phyloP scores from a whole-genome alignment of 2,797 vertebrate genomes.

The Sciurus carolinensis region DNA sequence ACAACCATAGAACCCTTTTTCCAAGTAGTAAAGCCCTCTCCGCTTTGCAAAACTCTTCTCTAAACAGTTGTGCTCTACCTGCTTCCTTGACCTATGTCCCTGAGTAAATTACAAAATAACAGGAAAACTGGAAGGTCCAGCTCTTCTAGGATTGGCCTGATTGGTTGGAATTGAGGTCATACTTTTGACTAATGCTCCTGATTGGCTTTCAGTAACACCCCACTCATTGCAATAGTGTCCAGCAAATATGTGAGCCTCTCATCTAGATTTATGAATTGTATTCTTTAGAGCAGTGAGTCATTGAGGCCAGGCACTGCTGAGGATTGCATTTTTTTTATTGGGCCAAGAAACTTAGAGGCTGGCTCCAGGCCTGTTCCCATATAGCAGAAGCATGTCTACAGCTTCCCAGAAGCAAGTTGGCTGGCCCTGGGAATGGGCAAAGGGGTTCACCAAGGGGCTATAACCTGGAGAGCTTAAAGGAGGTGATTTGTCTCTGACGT shows the following conservation, averaged over 20 bases:
- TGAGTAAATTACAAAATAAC: constrained; percentile 1
- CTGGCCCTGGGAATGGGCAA: neutral
- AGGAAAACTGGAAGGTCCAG: constrained; percentile 17
- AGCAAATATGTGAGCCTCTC: constrained; percentile 67
- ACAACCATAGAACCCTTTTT: neutral
- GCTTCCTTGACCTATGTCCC: neutral
- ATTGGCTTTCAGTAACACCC: constrained; percentile 59
- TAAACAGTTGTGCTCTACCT: neutral
- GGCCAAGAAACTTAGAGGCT: constrained; percentile 63
- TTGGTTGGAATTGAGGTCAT: constrained; percentile 72
- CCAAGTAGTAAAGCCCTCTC: neutral
- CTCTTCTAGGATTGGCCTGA: constrained; percentile 27
- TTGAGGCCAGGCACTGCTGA: constrained; percentile 68
- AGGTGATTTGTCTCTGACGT: constrained; percentile 66
- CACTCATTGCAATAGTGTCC: constrained; percentile 19
- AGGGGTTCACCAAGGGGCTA: constrained; percentile 22
- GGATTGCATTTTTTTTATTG: constrained; percentile 54
- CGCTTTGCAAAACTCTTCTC: neutral
- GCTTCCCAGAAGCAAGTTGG: constrained; percentile 74
- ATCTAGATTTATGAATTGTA: constrained; percentile 70
- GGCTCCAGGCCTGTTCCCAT: constrained; percentile 69
- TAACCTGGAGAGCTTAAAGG: constrained; percentile 40
- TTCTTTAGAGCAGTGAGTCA: constrained; percentile 77
- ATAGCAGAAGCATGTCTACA: neutral
- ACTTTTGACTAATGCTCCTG: constrained; percentile 15